Conservation (phyloP, 2,113 vertebrate species). For the Entelurus aequoreus region DNA sequence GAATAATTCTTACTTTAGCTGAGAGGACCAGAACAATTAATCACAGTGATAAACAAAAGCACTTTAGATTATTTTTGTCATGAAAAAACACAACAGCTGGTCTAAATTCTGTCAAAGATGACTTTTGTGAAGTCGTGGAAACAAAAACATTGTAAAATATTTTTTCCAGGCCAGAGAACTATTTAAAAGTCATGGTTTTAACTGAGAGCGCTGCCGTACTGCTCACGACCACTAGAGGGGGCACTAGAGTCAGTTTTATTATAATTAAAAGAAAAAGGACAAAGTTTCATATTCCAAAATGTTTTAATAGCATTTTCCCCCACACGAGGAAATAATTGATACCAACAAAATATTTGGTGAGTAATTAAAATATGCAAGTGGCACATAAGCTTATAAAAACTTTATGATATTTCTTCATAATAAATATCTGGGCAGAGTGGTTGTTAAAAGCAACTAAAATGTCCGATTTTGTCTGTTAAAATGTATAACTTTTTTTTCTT, state of each 20-base stretch:
- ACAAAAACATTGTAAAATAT: too few species aligned
- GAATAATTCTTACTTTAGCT: too few species aligned
- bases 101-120: too few species aligned
- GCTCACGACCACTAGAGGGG: background rate
- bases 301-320: conserved; percentile 85
- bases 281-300: conserved; percentile 27
- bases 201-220: background rate
- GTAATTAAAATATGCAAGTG: conserved; percentile 87
- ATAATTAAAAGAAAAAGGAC: background rate
- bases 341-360: conserved; percentile 82
- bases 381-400: conserved; percentile 84
- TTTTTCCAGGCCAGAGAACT: too few species aligned
- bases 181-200: too few species aligned
- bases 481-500: conserved; percentile 50
- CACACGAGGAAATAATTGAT: conserved; percentile 86
- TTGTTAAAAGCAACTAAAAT: conserved; percentile 52
- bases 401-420: conserved; percentile 77
- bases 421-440: conserved; percentile 86
- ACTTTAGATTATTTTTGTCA: too few species aligned
- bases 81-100: too few species aligned
- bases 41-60: too few species aligned
- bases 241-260: background rate
- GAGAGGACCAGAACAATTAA: too few species aligned
- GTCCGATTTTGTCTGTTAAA: conserved; percentile 53
- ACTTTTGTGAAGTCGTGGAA: too few species aligned